Evolutionary conservation across 2,113 vertebrate genomes (phyloP), one percentile per base, ranked within the genome.

Genomic region (Oreochromis aureus): DNA sequence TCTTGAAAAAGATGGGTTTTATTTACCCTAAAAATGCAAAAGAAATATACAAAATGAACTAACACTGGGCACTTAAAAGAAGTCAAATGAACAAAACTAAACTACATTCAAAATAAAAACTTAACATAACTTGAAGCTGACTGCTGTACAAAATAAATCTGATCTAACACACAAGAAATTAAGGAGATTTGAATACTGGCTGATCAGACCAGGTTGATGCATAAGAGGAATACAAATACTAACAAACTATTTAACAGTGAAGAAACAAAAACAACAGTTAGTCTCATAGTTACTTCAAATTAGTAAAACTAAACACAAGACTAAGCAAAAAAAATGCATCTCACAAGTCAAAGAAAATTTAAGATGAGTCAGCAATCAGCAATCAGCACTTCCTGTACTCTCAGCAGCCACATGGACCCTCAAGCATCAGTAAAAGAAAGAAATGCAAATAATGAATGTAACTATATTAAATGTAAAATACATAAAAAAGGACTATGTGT

Each of bases 231-330:
- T 32, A 32, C 56, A 59, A 59, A 59, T 11, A 19, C 16, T 36
- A 63, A 34, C 0, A 63, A 63, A 19, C 1, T 34, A 63, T 63
- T 63, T 36, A 36, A 63, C 30, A 63, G 30, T 63, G 30, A 63
- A 36, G 30, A 63, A 63, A 63, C 30, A 36, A 63, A 34, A 63
- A 34, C 30, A 63, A 63, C 0, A 19, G 59, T 63, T 34, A 63
- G 30, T 63, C 59, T 63, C 30, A 11, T 63, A 63, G 10, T 63
- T 63, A 19, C 59, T 63, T 63, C 59, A 63, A 63, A 34, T 63
- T 36, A 0, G 3, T 63, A 19, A 36, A 63, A 36, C 32, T 1
- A 34, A 63, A 7, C 59, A 1, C 10, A 63, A 63, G 0, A 63
- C 18, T 63, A 19, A 63, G 30, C 16, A 34, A 63, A 63, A 24